Base-by-base conservation (phyloP, 53 echinoderm and acorn worm species). In the Zoroaster sp. region DNA sequence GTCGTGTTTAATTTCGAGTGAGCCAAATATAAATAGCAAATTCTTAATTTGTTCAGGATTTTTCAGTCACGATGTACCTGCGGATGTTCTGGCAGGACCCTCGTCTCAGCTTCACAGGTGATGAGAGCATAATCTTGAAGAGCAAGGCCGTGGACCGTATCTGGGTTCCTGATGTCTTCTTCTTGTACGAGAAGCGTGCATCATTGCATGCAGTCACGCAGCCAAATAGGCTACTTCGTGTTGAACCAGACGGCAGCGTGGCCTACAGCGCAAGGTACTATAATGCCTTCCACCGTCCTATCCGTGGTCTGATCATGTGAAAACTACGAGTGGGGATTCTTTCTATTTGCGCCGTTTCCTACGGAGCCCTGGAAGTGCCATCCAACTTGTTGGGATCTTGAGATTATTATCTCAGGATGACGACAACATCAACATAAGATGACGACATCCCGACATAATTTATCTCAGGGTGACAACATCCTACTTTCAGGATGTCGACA, bases 201-300 rank as follows among this genome's bases (percentile, higher is more conserved):
- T 52, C 71, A 42, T 40, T 89, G 35, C 90, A 89, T 40, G 31
- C 72, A 13, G 90, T 89, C 3, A 89, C 90, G 15, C 66, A 59
- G 35, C 40, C 79, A 6, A 89, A 89, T 78, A 41, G 54, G 20
- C 65, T 72, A 31, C 33, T 72, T 18, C 71, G 90, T 6, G 90
- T 89, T 68, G 23, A 73, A 3, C 59, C 72, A 1, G 59, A 81
- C 45, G 90, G 90, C 2, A 59, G 44, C 34, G 25, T 89, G 8
- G 32, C 73, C 42, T 72, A 59, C 72, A 89, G 90, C 35, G 63
- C 81, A 46, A 89, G 90, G 90, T 89, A 59, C n/a, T n/a, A n/a
- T n/a, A n/a, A n/a, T n/a, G n/a, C n/a, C n/a, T n/a, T n/a, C n/a
- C n/a, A n/a, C n/a, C n/a, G n/a, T n/a, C n/a, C n/a, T n/a, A n/a